Evolutionary conservation across 1,140 invertebrate species (phyloP), one percentile per base, ranked within the genome.

Genomic region (Rhagoletis pomonella): DNA sequence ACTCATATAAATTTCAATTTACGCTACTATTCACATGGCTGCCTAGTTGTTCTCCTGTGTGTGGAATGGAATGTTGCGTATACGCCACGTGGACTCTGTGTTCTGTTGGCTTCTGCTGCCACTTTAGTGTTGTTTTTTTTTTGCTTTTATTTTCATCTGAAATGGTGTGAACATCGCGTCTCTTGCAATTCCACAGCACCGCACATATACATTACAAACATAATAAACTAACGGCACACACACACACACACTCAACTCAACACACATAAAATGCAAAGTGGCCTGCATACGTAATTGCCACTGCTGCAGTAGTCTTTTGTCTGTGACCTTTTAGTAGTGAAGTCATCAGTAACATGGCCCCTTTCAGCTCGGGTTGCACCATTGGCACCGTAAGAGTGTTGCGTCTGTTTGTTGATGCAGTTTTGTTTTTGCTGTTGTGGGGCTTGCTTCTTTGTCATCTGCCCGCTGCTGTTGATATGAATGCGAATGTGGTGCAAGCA

Each of bases 301-400:
- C 42, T 73, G 67, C 42, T 73, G 67, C 67, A 73, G 67, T 55
- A 55, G 5, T 47, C 67, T 67, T 10, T 67, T 19, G 65, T 67
- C 65, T 67, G 65, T n/a, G 3, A 29, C 5, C 64, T 65, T n/a
- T 12, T 29, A n/a, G 64, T 10, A 73, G 42, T 73, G 67, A 73
- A 73, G 67, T 73, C 67, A 73, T 73, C 67, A 14, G 39, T 42
- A 73, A 17, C 67, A 17, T 47, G 17, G 14, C 14, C 3, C 14
- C 42, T 44, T 73, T 73, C 12, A 73, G 17, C 39, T 44, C 17
- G 17, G 67, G 12, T 44, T 17, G 39, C 39, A 44, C 39, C 67
- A 73, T 17, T 73, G 67, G 67, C 39, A 39, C 67, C 67, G 29
- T 29, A 29, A 73, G 39, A 14, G 67, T 44, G 67, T 42, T 73